These are phyloP conservation scores for Parnassius smintheus DNA, from an alignment of 2,888 invertebrate genomes.

Conservation along the genomic window DNA sequence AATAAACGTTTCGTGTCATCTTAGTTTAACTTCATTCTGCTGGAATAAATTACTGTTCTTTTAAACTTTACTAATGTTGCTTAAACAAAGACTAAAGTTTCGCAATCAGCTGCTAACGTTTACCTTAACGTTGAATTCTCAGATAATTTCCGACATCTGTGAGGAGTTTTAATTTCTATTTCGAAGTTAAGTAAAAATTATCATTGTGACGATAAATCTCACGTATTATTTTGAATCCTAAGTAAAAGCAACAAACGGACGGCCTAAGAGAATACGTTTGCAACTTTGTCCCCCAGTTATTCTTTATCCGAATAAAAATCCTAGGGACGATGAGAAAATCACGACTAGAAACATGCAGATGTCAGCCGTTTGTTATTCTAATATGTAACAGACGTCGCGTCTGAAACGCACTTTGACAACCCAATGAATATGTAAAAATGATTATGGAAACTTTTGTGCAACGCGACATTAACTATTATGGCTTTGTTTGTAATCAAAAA, in stretches of 20 bases:
- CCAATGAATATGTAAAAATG: slow-evolving; percentile 77
- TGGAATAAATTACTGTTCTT: slow-evolving; percentile 37
- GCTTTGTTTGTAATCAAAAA: slow-evolving; percentile 6
- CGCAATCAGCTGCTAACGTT: slow-evolving; percentile 31
- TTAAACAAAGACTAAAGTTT: slow-evolving; percentile 33
- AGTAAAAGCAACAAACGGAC: too few relatives aligned
- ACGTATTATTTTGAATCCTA: too few relatives aligned
- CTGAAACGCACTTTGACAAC: slow-evolving; percentile 73
- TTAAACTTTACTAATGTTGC: slow-evolving; percentile 37
- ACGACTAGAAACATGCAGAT: slow-evolving; percentile 67
- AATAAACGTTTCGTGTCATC: slow-evolving; percentile 17
- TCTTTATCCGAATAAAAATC: slow-evolving; percentile 47
- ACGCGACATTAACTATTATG: slow-evolving; percentile 39
- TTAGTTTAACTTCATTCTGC: slow-evolving; percentile 30
- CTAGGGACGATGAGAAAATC: slow-evolving; percentile 54
- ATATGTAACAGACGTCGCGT: slow-evolving; percentile 62
- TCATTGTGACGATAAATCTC: not conserved
- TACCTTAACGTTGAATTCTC: slow-evolving; percentile 22
- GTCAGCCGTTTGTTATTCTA: slow-evolving; percentile 78
- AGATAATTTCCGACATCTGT: slow-evolving; percentile 22
- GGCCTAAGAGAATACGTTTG: not conserved
- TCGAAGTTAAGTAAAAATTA: slow-evolving; percentile 8
- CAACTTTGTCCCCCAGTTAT: slow-evolving; percentile 25
- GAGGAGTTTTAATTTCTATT: slow-evolving; percentile 25
- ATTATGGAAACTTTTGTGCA: slow-evolving; percentile 72